These are phyloP conservation scores for Coracias cyanogaster DNA, from an alignment of 2,797 vertebrate species.

Conservation along the genomic window DNA sequence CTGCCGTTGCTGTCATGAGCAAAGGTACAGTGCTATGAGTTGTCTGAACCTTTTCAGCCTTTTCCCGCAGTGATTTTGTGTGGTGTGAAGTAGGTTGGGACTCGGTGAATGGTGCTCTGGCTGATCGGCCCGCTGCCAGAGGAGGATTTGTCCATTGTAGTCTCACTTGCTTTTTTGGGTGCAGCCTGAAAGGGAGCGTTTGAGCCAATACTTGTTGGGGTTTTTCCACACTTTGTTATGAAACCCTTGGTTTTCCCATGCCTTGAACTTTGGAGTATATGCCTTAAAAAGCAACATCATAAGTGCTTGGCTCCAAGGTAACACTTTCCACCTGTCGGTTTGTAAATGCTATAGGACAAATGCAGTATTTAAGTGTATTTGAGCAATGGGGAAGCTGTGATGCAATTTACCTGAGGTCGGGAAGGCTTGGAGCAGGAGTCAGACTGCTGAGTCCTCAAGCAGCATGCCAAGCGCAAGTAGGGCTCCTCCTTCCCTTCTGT, in stretches of 20 bases:
- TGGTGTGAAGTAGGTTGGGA: background rate
- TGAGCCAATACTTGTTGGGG: constrained; percentile 4
- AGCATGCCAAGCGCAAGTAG: background rate
- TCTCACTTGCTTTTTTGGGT: background rate
- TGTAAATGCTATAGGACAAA: background rate
- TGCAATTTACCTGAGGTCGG: background rate
- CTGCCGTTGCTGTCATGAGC: constrained; percentile 9
- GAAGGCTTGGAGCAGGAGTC: background rate
- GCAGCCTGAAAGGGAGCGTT: background rate
- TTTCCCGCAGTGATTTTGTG: background rate
- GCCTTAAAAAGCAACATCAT: background rate
- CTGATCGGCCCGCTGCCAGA: background rate
- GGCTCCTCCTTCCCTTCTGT: background rate
- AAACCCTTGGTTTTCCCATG: constrained; percentile 14
- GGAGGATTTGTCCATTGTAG: constrained; percentile 18
- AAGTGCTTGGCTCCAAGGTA: background rate
- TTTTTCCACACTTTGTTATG: constrained; percentile 2
- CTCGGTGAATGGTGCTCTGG: background rate
- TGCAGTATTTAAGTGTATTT: background rate
- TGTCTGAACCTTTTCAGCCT: background rate
- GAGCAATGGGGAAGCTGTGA: background rate
- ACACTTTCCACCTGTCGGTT: background rate
- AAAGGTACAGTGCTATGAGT: background rate
- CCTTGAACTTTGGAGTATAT: background rate
- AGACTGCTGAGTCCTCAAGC: background rate